Base-by-base conservation (phyloP, 2,797 vertebrate species). In the Pipistrellus nathusii region DNA sequence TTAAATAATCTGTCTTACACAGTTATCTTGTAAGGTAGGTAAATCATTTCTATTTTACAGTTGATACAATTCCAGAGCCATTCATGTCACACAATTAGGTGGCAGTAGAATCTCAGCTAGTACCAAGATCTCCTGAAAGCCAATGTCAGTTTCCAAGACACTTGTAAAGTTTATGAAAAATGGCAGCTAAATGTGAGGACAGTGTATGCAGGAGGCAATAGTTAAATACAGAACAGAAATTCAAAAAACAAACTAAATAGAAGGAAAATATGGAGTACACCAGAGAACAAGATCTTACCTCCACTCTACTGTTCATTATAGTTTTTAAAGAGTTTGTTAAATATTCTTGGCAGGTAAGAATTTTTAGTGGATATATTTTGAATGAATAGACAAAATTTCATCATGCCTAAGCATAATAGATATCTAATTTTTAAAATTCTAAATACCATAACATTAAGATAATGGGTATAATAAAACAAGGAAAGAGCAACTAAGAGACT, bases 41-140 rank as follows among this genome's bases (percentile, higher is more conserved):
- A 83, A 57, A 85, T 85, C 11, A 83, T 80, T 94, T 92, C 30
- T 80, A 72, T 91, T 94, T 91, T 76, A 88, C 12, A 91, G 51
- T 51, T 90, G 78, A 93, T 76, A 85, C 78, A 92, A 85, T 85
- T 90, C 55, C 44, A 68, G 89, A 87, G 57, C 94, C 27, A 90
- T 87, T 91, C 93, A 81, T 73, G 23, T 46, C n/a, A 89, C 30
- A 84, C 93, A 80, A 91, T 77, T 95, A 87, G 35, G 44, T 91
- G 77, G 75, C 76, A 94, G 72, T 30, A 91, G 62, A 93, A 87
- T 93, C 68, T 62, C 81, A 69, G 62, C 85, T 93, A 64, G 12
- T 64, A 85, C 62, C 51, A 88, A 81, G n/a, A 77, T 75, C 53
- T 88, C 53, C 76, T 87, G 72, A 96, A 95, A 81, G 38, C 30